These are phyloP conservation scores for Eristalis tenax DNA, from an alignment of 2,888 invertebrate species.

Conservation along the genomic window DNA sequence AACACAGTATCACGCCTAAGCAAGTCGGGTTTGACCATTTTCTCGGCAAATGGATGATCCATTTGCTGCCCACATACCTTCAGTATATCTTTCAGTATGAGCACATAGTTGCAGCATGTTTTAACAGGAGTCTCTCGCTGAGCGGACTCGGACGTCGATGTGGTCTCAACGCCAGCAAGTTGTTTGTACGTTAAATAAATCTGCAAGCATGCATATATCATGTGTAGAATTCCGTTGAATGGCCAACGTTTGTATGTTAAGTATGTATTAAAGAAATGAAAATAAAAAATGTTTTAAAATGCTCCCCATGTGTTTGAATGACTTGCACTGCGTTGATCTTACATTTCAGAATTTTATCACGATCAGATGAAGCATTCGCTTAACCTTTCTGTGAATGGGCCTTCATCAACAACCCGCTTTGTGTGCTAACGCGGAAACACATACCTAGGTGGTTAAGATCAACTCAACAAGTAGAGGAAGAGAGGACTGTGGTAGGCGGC, in stretches of 20 bases:
- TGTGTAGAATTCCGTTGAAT: conserved; percentile 43
- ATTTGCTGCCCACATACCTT: conserved; percentile 4
- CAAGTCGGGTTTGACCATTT: background rate
- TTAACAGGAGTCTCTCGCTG: background rate
- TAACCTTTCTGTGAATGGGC: too few relatives aligned
- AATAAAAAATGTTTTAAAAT: conserved; percentile 2
- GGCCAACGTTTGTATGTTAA: conserved; percentile 62
- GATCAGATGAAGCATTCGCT: too few relatives aligned
- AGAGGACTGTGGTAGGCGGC: too few relatives aligned
- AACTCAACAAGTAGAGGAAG: too few relatives aligned
- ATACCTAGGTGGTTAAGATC: too few relatives aligned
- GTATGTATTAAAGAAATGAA: conserved; percentile 18
- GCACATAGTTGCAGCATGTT: background rate
- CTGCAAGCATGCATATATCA: conserved; percentile 4
- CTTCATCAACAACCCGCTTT: too few relatives aligned
- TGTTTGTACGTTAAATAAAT: conserved; percentile 37
- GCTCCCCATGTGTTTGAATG: too few relatives aligned
- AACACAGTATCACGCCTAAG: background rate
- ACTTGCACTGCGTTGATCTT: too few relatives aligned
- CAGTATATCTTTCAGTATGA: background rate
- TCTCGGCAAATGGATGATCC: background rate
- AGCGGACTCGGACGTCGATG: background rate
- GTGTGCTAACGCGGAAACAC: too few relatives aligned
- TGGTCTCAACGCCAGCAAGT: background rate
- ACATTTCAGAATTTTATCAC: too few relatives aligned